phyloP scores from a whole-genome alignment of 2,797 vertebrate species.

The Sternarchorhynchus goeldii region DNA sequence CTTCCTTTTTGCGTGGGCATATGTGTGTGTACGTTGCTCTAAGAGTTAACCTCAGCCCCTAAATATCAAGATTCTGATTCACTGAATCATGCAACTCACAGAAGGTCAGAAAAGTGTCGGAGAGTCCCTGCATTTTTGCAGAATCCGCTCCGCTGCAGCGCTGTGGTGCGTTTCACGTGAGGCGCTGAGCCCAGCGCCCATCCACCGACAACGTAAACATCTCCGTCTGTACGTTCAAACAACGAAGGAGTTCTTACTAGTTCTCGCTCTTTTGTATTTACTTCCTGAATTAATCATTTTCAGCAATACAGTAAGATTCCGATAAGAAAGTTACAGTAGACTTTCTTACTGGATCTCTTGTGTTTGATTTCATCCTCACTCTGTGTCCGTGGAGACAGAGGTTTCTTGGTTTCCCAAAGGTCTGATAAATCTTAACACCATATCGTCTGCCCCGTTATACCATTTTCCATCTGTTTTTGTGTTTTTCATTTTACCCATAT shows the following conservation, averaged over 20 bases:
- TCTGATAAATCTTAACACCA: neutral
- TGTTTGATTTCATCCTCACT: too few relatives aligned
- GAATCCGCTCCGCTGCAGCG: conserved; percentile 26
- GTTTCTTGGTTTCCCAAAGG: too few relatives aligned
- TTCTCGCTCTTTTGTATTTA: too few relatives aligned
- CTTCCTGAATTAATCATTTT: too few relatives aligned
- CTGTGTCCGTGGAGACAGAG: too few relatives aligned
- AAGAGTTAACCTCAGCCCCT: conserved; percentile 26
- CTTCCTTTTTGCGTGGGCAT: neutral
- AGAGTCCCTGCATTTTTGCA: conserved; percentile 24
- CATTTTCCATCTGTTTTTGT: too few relatives aligned
- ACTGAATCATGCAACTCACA: conserved; percentile 23
- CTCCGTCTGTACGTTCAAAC: neutral
- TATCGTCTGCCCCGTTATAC: neutral
- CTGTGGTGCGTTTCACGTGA: neutral
- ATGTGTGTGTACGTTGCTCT: conserved; percentile 2
- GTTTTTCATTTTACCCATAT: too few relatives aligned
- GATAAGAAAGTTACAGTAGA: too few relatives aligned
- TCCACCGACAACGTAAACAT: neutral
- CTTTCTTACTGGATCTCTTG: too few relatives aligned
- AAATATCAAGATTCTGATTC: conserved; percentile 48
- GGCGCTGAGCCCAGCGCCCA: neutral
- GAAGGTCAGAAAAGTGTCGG: conserved; percentile 18
- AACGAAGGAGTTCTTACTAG: neutral
- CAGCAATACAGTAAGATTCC: too few relatives aligned